Percentiles rank a stretch among this genome's conserved stretches.
phyloP scores from a whole-genome alignment of 2,113 vertebrate species.

The Cinclus cinclus region DNA sequence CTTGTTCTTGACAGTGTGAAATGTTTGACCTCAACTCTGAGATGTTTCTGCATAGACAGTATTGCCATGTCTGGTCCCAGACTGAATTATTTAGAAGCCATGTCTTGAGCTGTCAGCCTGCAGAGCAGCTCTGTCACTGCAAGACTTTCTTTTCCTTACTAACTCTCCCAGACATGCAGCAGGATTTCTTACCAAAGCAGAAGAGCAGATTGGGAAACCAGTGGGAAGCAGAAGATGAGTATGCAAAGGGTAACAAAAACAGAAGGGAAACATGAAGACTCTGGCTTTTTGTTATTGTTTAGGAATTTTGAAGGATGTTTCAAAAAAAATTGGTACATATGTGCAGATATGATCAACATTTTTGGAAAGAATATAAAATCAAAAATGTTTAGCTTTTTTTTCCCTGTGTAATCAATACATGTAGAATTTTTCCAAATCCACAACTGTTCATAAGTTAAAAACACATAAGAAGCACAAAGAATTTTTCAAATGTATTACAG shows the following conservation, averaged over 20 bases:
- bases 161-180: neutral
- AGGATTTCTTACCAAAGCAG: neutral
- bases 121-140: neutral
- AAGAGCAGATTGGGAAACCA: neutral
- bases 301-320: neutral
- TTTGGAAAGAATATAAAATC: neutral
- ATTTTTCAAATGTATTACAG: neutral
- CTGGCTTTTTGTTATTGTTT: neutral
- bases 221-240: neutral
- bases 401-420: neutral
- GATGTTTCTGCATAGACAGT: neutral
- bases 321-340: neutral
- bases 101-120: neutral
- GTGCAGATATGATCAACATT: neutral
- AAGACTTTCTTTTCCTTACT: neutral
- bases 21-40: neutral
- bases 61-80: neutral
- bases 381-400: neutral
- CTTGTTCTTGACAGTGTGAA: neutral
- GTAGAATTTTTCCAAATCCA: neutral
- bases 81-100: conserved; percentile 4
- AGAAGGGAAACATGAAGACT: neutral
- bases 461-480: neutral
- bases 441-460: neutral
- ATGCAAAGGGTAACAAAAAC: neutral